Conservation (phyloP, 2,113 vertebrate species). For the Campylorhamphus procurvoides region DNA sequence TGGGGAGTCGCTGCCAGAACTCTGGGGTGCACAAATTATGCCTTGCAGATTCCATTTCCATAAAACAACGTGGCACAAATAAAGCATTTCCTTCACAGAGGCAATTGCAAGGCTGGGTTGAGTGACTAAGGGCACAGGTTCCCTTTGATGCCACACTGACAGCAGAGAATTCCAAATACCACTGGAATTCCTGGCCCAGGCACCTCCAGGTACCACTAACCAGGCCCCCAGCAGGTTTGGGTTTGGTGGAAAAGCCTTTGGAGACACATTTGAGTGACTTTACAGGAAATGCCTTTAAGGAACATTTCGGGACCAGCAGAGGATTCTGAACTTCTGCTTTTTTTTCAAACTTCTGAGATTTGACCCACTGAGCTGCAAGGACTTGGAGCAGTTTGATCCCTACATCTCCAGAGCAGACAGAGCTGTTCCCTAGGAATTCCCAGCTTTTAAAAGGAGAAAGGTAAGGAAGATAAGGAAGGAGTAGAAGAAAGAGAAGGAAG, state of each 20-base stretch:
- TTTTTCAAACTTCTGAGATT: neutral
- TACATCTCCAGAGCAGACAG: neutral
- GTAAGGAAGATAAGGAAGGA: neutral
- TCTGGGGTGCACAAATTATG: neutral
- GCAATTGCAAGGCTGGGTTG: neutral
- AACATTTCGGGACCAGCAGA: neutral
- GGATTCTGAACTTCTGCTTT: neutral
- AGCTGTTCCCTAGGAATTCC: neutral
- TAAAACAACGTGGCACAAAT: accelerated
- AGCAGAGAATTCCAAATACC: neutral
- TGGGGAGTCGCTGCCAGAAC: neutral
- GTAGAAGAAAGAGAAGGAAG: accelerated
- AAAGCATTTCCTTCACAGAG: neutral
- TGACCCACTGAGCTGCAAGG: neutral
- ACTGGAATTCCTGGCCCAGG: neutral
- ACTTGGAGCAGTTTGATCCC: neutral
- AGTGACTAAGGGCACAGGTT: neutral
- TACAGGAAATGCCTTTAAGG: neutral
- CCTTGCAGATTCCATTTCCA: neutral
- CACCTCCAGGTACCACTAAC: neutral
- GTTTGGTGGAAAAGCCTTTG: neutral
- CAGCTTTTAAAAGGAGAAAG: neutral
- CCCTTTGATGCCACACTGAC: neutral
- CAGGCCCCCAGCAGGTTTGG: neutral
- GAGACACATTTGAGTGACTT: neutral